Evolutionary conservation across 1,140 invertebrate species (phyloP), one percentile per base, ranked within the genome.

Genomic region (Drosophila ohnishii): DNA sequence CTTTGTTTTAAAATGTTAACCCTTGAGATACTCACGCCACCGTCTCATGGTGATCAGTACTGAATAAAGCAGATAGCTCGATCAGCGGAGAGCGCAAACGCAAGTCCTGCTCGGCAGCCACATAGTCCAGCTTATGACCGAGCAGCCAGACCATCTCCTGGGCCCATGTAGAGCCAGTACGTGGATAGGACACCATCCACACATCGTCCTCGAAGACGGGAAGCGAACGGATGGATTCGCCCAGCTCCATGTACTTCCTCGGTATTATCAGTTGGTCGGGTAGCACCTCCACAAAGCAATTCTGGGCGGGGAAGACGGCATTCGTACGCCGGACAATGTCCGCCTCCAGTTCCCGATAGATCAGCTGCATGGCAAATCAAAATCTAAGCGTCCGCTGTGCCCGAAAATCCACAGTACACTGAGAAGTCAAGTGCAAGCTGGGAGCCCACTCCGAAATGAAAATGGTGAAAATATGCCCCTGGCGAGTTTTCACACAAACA

Each of bases 61-160:
- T 92, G 74, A 94, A 93, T 16, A 94, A 91, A 45, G 93, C 93
- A 0, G 93, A 93, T 0, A 94, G 74, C 76, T 94, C 93, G 32
- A 94, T 92, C 8, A 94, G 75, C 0, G 94, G 93, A 37, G 93
- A 93, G 6, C 94, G 92, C 19, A 94, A 90, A 62, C 94, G 93
- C 56, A 97, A 93, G n/a, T 95, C 93, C 25, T 93, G 93, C 83
- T 95, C 94, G 0, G 96, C 96, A 2, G 93, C 94, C 82, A 96
- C 94, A 78, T 95, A 97, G 88, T 98, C 94, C 47, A 96, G 92
- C 79, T 96, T 94, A 86, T 97, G 95, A 6, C 94, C 95, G 32
- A 98, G 94, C 19, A 97, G 93, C 96, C 96, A 98, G 4, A 96
- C 93, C 94, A 98, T 96, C 93, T 98, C 97, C 91, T 97, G 96